phyloP scores from a whole-genome alignment of 2,113 vertebrate genomes.

The Planiliza haematocheilus region DNA sequence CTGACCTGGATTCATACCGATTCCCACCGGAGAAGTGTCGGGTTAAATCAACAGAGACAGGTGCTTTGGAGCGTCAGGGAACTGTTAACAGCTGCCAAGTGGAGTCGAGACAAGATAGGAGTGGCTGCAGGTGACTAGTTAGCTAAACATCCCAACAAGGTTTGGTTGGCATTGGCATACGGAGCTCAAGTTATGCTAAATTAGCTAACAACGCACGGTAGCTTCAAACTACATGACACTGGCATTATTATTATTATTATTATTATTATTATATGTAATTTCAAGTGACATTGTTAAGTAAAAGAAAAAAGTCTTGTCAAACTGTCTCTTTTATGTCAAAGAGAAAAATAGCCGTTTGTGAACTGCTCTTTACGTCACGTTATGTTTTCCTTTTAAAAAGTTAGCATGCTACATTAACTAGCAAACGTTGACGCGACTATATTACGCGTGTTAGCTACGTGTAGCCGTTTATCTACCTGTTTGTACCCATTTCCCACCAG shows the following conservation, averaged over 20 bases:
- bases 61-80: not conserved
- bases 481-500: not conserved
- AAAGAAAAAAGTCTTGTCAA: not conserved
- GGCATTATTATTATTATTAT: too few species aligned
- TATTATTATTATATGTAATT: too few species aligned
- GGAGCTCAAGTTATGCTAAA: not conserved
- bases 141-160: not conserved
- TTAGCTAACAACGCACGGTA: not conserved
- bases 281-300: too few species aligned
- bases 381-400: not conserved
- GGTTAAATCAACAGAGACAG: conserved; percentile 9
- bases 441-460: not conserved
- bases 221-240: too few species aligned
- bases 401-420: not conserved
- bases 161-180: not conserved
- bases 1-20: conserved; percentile 30
- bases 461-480: not conserved
- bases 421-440: not conserved
- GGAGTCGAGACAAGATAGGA: not conserved
- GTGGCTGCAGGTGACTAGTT: not conserved
- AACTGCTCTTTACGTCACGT: not conserved
- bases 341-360: not conserved
- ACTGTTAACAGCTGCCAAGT: too few species aligned
- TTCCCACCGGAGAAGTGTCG: not conserved
- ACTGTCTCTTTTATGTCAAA: not conserved